These are phyloP conservation scores for Drosophila meridiana DNA, from an alignment of 2,888 invertebrate genomes.

Conservation along the genomic window DNA sequence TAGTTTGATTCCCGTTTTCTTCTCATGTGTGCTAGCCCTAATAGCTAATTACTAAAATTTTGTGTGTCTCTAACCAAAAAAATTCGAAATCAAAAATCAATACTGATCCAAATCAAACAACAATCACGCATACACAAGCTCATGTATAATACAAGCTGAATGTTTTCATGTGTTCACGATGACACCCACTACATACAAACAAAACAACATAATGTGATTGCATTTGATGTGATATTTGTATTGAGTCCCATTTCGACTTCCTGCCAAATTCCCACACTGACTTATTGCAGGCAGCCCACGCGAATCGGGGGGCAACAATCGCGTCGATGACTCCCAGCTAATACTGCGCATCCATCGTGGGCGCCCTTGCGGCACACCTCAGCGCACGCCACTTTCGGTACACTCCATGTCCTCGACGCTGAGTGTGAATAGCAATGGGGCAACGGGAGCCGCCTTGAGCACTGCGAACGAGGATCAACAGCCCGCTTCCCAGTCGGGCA, in stretches of 20 bases:
- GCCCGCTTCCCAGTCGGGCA: conserved; percentile 82
- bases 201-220: conserved; percentile 34
- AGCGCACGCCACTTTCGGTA: conserved; percentile 86
- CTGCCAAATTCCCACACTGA: conserved; percentile 52
- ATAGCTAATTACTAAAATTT: conserved; percentile 21
- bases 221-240: conserved; percentile 38
- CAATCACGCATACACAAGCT: conserved; percentile 43
- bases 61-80: conserved; percentile 38
- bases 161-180: conserved; percentile 44
- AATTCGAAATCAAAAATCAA: conserved; percentile 17
- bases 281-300: conserved; percentile 88
- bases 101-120: conserved; percentile 14
- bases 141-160: conserved; percentile 64
- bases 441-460: conserved; percentile 38
- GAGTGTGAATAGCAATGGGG: conserved; percentile 86
- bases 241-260: conserved; percentile 55
- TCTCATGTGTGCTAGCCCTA: conserved; percentile 36
- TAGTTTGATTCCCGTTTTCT: conserved; percentile 62
- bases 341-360: conserved; percentile 96
- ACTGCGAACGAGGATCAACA: conserved; percentile 61
- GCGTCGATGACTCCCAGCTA: conserved; percentile 94
- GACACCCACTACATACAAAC: conserved; percentile 32
- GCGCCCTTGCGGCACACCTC: conserved; percentile 86
- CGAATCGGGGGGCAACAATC: conserved; percentile 87
- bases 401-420: conserved; percentile 88